Percentiles rank a stretch among this genome's conserved stretches.
phyloP scores from a whole-genome alignment of 2,888 invertebrate genomes.

The Sturmia bella region DNA sequence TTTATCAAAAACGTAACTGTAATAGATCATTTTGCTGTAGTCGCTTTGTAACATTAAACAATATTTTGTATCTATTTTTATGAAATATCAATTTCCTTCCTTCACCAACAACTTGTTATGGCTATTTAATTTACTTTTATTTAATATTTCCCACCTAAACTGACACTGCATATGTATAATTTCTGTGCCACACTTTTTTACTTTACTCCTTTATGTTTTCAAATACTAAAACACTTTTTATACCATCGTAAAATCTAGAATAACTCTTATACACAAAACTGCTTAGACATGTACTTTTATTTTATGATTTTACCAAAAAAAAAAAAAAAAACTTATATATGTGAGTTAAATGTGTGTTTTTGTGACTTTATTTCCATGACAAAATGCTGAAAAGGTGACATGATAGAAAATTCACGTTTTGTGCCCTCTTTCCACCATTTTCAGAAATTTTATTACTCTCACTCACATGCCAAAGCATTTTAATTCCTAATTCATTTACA shows the following conservation, averaged over 20 bases:
- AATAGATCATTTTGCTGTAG: too few relatives aligned
- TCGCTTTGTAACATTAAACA: too few relatives aligned
- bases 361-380: constrained; percentile 42
- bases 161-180: too few relatives aligned
- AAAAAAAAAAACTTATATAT: too few relatives aligned
- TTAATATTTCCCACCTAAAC: too few relatives aligned
- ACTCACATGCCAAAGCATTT: constrained; percentile 21
- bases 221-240: constrained; percentile 32
- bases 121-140: too few relatives aligned
- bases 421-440: not conserved
- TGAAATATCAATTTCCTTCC: too few relatives aligned
- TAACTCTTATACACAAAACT: constrained; percentile 41
- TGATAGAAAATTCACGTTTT: constrained; percentile 53
- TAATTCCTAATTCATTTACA: constrained; percentile 54
- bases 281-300: constrained; percentile 51
- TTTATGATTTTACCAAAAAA: constrained; percentile 33
- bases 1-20: too few relatives aligned
- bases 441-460: constrained; percentile 28
- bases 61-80: too few relatives aligned
- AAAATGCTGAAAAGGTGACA: constrained; percentile 63
- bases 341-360: not conserved
- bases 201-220: not conserved
- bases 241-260: constrained; percentile 48
- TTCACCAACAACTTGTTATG: too few relatives aligned
- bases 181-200: too few relatives aligned